Evolutionary conservation across 2,113 vertebrate genomes (phyloP).

Genomic region (Nyctereutes procyonoides): DNA sequence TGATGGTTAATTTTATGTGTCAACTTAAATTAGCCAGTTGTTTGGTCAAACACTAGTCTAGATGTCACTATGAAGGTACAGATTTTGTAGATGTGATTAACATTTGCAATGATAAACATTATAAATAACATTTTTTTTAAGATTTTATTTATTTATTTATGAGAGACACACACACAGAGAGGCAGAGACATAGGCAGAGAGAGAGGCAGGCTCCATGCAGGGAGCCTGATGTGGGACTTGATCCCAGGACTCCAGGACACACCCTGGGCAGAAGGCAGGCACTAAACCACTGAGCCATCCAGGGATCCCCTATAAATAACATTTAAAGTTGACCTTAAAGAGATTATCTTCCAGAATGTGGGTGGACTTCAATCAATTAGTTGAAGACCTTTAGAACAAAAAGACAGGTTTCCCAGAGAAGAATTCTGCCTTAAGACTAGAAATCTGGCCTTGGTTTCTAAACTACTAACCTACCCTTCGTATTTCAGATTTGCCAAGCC

Average conservation of each 20-base stretch:
- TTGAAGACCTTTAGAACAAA: background rate
- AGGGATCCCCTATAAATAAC: too few relatives aligned
- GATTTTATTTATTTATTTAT: too few relatives aligned
- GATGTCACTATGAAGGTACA: background rate
- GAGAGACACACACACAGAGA: too few relatives aligned
- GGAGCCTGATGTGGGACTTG: too few relatives aligned
- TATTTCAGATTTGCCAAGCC: background rate
- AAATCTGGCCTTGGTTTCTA: background rate
- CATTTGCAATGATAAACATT: background rate
- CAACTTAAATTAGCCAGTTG: background rate
- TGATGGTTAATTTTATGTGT: conserved; percentile 39
- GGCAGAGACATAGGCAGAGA: too few relatives aligned
- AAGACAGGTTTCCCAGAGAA: background rate
- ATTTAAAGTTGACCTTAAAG: background rate
- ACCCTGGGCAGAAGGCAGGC: too few relatives aligned
- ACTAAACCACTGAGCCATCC: too few relatives aligned
- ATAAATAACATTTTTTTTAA: background rate
- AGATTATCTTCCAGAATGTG: background rate
- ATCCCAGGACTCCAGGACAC: too few relatives aligned
- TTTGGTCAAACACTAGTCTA: background rate
- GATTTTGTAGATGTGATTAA: background rate
- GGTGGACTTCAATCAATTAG: background rate
- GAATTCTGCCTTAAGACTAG: background rate
- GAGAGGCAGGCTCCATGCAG: too few relatives aligned
- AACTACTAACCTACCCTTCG: background rate